Percentiles rank a stretch among this genome's conserved stretches.
These are phyloP conservation scores for Lottia scabra DNA, from an alignment of 2,888 invertebrate genomes.

Conservation along the genomic window DNA sequence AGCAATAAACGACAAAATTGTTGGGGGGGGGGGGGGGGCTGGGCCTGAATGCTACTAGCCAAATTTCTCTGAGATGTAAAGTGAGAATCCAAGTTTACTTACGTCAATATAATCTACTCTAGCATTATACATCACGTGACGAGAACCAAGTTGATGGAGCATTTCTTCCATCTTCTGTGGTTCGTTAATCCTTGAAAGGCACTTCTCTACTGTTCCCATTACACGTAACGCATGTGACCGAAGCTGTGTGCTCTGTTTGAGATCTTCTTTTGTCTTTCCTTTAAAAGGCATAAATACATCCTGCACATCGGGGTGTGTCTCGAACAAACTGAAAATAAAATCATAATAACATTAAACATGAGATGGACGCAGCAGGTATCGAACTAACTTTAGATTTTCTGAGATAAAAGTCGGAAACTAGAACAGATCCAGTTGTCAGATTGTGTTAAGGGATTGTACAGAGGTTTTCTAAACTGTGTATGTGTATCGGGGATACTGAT, in stretches of 20 bases:
- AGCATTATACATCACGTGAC: conserved; percentile 72
- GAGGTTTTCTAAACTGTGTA: too few relatives aligned
- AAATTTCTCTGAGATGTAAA: too few relatives aligned
- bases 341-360: too few relatives aligned
- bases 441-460: too few relatives aligned
- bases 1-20: too few relatives aligned
- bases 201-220: conserved; percentile 73
- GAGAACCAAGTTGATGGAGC: conserved; percentile 71
- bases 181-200: conserved; percentile 71
- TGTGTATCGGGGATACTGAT: too few relatives aligned
- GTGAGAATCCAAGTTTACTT: conserved; percentile 51
- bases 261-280: conserved; percentile 70
- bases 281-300: conserved; percentile 72
- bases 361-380: too few relatives aligned
- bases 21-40: too few relatives aligned
- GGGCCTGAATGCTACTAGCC: too few relatives aligned
- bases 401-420: too few relatives aligned
- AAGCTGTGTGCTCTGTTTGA: conserved; percentile 71
- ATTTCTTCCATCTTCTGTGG: conserved; percentile 71
- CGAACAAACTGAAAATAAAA: conserved; percentile 70
- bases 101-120: conserved; percentile 73
- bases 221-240: conserved; percentile 72
- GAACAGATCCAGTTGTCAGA: too few relatives aligned
- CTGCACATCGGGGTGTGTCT: conserved; percentile 73
- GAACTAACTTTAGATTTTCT: too few relatives aligned